These are phyloP conservation scores for Lepisosteus osseus DNA, from an alignment of 2,113 vertebrate genomes.

Conservation along the genomic window DNA sequence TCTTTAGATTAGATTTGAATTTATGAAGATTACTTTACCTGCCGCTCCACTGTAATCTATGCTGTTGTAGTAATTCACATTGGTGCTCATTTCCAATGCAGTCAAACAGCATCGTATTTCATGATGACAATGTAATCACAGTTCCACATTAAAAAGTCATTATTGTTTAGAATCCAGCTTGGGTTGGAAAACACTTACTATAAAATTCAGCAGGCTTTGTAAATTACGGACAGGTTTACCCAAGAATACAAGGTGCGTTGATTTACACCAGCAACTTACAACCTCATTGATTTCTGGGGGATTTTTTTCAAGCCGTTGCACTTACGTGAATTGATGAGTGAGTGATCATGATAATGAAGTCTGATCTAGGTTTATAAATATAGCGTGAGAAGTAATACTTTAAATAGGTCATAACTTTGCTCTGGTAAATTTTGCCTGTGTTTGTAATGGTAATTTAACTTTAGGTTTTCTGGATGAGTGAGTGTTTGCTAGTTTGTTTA, in stretches of 20 bases:
- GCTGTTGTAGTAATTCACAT: constrained; percentile 82
- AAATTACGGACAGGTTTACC: constrained; percentile 90
- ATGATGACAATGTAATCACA: constrained; percentile 99
- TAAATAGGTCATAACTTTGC: constrained; percentile 34
- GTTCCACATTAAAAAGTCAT: constrained; percentile 99
- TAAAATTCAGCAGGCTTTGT: constrained; percentile 90
- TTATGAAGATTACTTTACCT: constrained; percentile 97
- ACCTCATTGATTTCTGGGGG: constrained; percentile 75
- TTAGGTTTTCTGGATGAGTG: constrained; percentile 20
- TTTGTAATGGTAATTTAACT: constrained; percentile 21
- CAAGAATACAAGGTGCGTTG: constrained; percentile 76
- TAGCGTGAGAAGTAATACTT: constrained; percentile 46
- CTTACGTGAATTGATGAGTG: constrained; percentile 77
- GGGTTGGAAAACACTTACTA: constrained; percentile 94
- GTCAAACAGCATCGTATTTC: constrained; percentile 88
- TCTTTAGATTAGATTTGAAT: constrained; percentile 94
- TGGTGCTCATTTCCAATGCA: constrained; percentile 82
- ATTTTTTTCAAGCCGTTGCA: constrained; percentile 51
- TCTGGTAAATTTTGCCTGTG: constrained; percentile 27
- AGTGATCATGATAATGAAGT: constrained; percentile 72
- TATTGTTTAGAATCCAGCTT: constrained; percentile 98
- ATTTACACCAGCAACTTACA: constrained; percentile 81
- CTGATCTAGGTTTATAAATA: constrained; percentile 61
- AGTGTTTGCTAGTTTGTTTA: constrained; percentile 22
- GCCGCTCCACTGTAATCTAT: constrained; percentile 72